Evolutionary conservation across 2,888 invertebrate species (phyloP), one percentile per base, ranked within the genome.

Genomic region (Sinodicranocentrus sp.): DNA sequence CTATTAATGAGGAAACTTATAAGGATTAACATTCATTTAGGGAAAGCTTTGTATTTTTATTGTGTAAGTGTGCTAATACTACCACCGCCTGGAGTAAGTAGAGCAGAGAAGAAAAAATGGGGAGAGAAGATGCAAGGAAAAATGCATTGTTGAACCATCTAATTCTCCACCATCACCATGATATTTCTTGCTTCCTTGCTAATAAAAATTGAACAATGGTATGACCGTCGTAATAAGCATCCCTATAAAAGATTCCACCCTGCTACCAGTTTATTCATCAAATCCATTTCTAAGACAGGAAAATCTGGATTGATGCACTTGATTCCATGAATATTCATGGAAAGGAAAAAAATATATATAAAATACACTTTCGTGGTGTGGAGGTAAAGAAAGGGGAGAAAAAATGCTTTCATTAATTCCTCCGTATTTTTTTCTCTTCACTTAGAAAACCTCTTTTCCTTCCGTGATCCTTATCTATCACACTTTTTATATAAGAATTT

Each of bases 251-350:
- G 52, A 15, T n/a, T 17, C 25, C 6, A 21, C 57, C n/a, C n/a
- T 10, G 33, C 5, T 6, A 33, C 33, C 33, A 33, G 33, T 63
- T 76, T 75, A 61, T 28, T 61, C 52, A 26, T 48, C 52, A 65
- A 76, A 65, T 76, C 67, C 67, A 67, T 67, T 75, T 48, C 54
- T 54, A 76, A 76, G 54, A 67, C 67, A 75, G 61, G 48, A 65
- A 76, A 76, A 76, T 76, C 76, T 17, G 65, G 54, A 75, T 75
- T 63, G 63, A 65, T 75, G 63, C 25, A 76, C 57, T 63, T 48
- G 44, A 77, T 77, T 77, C 28, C 33, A 68, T 77, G 77, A 77
- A 77, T 77, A 77, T 77, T 77, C 77, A 77, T 77, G 68, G 23
- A 59, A 59, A 52, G 25, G 68, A 23, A 44, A 52, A 44, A 43